Evolutionary conservation across 2,113 vertebrate species (phyloP), one percentile per base, ranked within the genome.

Genomic region (Hippolais icterina): DNA sequence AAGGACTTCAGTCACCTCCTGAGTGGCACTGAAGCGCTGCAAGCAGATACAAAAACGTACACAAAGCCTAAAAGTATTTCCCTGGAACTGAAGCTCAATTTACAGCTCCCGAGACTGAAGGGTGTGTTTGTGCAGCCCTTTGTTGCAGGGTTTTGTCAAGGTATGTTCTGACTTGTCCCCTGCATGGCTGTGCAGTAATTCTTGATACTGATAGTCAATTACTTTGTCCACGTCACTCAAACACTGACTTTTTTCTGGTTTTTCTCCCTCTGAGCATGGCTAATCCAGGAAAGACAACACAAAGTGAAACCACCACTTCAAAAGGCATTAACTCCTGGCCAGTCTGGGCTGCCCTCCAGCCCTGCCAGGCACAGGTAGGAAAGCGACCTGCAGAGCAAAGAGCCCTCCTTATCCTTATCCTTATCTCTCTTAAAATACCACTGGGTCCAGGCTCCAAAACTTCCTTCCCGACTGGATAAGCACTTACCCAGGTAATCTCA

Each of bases 141-240:
- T 94, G 90, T 93, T 68, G 75, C 49, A 70, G 39, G 66, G 77
- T 74, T 83, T 92, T 91, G 87, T 88, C 83, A 93, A 97, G 96
- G 60, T 97, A 52, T 96, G 96, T 96, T 96, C 94, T 94, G 83
- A 94, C 91, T 95, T 95, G 85, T 92, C 90, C 94, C 78, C 82
- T 52, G 69, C 70, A 82, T 23, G 75, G 92, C 37, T 92, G 74
- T 91, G 93, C 84, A 93, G 91, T 76, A 81, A 81, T 75, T 93
- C 94, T 47, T 87, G 85, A 92, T 92, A 95, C 85, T 52, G 77
- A 93, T 91, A 95, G 95, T 86, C 92, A 97, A 93, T 87, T 89
- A 92, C 70, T 91, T 91, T 59, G 71, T 87, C 95, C 95, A 89
- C 39, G 13, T 91, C 88, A 85, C 60, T 97, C 82, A 87, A 92